Base-by-base conservation (phyloP, 2,888 invertebrate species). In the Acanthoscelides obtectus region DNA sequence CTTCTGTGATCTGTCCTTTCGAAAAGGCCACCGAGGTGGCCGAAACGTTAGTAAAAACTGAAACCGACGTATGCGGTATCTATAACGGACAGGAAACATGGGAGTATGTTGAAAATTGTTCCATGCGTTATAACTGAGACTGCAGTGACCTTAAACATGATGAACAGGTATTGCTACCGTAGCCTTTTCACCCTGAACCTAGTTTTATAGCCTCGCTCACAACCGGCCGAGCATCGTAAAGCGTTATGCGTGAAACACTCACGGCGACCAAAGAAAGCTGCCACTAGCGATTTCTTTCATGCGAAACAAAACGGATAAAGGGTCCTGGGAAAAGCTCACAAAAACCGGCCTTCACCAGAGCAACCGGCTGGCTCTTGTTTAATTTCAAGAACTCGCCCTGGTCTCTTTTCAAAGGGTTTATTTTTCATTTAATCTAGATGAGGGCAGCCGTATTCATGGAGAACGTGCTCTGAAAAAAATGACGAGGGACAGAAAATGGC, bases 341-440 rank as follows among this genome's bases (percentile, higher is more conserved):
- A 66, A 68, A 69, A 71, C 63, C n/a, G n/a, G n/a, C n/a, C 17
- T 45, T 45, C 45, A 17, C 45, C 45, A 45, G n/a, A n/a, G 45
- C 45, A 45, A 45, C 45, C 69, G 66, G 69, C 45, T 66, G 66
- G 69, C 71, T 65, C 66, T 68, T 25, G 70, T 67, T 67, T 69
- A 69, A 71, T 71, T 67, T 69, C 45, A 69, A 68, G 69, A 71
- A 71, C 71, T 71, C 67, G 69, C 69, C 69, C 70, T 63, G 68
- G 66, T 45, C 25, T 27, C 69, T 66, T 67, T 71, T 66, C 63
- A 79, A 80, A 80, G 79, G 78, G 79, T 80, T 80, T 80, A 79
- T 78, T 80, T 77, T 79, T 76, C 80, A 76, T 80, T 80, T 79
- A 81, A 81, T 80, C 80, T 80, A 77, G 77, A 80, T 77, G 79